Evolutionary conservation across 2,113 vertebrate genomes (phyloP).

Genomic region (Setophaga petechia): DNA sequence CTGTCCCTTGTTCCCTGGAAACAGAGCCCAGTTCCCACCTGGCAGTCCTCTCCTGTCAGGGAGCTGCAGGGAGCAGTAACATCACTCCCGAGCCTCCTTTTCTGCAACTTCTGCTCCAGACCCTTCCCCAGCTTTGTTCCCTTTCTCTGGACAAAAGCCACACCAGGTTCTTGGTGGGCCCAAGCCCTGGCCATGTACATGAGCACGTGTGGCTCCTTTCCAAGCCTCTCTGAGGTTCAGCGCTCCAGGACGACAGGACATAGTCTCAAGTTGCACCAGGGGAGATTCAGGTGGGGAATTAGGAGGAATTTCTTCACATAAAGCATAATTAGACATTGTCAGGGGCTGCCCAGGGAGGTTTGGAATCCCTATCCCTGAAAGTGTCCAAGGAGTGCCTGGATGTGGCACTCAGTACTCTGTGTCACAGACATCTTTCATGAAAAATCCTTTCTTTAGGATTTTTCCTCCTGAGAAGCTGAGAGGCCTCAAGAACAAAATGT

Average conservation of each 20-base stretch:
- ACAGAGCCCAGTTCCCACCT: rapidly evolving
- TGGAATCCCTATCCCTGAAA: background rate
- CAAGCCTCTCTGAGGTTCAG: rapidly evolving
- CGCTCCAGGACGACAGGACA: rapidly evolving
- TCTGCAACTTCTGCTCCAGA: background rate
- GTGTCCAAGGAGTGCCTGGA: rapidly evolving
- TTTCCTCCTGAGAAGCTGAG: no score
- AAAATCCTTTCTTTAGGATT: no score
- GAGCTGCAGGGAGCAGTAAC: background rate
- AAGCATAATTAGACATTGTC: background rate
- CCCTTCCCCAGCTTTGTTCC: background rate
- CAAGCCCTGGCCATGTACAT: rapidly evolving
- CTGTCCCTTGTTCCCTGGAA: background rate
- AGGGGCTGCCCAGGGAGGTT: background rate
- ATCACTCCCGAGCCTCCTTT: background rate
- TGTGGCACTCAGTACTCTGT: rapidly evolving
- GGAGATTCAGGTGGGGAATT: background rate
- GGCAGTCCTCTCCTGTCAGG: background rate
- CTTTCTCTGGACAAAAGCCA: background rate
- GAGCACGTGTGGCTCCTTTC: rapidly evolving
- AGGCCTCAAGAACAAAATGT: no score
- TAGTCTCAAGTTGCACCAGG: background rate
- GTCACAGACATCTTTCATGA: no score
- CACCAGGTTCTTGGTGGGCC: rapidly evolving
- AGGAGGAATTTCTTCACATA: background rate